Evolutionary conservation across 2,888 invertebrate genomes (phyloP).

Genomic region (Eupithecia subfuscata): DNA sequence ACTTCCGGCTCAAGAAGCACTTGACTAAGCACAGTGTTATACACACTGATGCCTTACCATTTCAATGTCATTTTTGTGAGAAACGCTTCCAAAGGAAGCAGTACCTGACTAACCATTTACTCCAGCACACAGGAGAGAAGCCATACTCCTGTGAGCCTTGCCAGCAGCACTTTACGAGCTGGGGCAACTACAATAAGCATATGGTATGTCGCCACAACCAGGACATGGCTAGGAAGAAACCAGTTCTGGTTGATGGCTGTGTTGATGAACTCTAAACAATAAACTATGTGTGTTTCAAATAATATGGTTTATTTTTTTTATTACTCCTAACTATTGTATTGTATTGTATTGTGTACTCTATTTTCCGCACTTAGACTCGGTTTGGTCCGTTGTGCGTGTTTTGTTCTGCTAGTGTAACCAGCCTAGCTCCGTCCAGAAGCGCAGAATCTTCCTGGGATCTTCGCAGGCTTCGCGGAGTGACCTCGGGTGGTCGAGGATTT

Average conservation of each 20-base stretch:
- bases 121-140: slow-evolving; percentile 84
- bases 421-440: too few relatives aligned
- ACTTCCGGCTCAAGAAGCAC: slow-evolving; percentile 58
- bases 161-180: slow-evolving; percentile 87
- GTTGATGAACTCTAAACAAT: slow-evolving; percentile 10
- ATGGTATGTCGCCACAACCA: slow-evolving; percentile 89
- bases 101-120: slow-evolving; percentile 68
- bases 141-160: slow-evolving; percentile 89
- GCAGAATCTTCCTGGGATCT: too few relatives aligned
- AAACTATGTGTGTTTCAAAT: background rate
- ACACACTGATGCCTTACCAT: slow-evolving; percentile 89
- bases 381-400: too few relatives aligned
- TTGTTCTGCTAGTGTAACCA: too few relatives aligned
- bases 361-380: too few relatives aligned
- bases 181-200: slow-evolving; percentile 91
- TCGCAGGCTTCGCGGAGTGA: too few relatives aligned
- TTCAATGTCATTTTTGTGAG: slow-evolving; percentile 87
- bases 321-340: background rate
- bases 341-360: too few relatives aligned
- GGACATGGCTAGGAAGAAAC: slow-evolving; percentile 65
- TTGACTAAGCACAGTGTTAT: slow-evolving; percentile 87
- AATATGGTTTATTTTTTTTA: background rate
- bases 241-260: slow-evolving; percentile 13
- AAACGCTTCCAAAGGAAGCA: slow-evolving; percentile 83
- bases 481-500: too few relatives aligned